Base-by-base conservation (phyloP, 2,797 vertebrate species). In the Martes flavigula region DNA sequence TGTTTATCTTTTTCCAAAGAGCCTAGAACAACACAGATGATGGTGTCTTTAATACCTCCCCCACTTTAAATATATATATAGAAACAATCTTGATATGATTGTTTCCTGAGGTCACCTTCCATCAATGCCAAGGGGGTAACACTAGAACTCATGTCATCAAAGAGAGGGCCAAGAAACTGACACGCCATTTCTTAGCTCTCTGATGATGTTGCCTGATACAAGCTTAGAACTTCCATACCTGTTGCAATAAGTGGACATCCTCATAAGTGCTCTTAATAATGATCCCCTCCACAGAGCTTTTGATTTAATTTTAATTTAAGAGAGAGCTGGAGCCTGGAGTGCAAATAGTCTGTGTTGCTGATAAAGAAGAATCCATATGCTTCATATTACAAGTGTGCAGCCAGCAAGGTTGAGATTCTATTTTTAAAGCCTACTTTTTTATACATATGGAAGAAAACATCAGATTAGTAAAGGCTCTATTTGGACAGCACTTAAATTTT, bases 401-500 rank as follows among this genome's bases (percentile, higher is more conserved):
- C 48, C 79, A 91, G 70, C 21, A 84, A 75, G 27, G 8, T 14
- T 66, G 60, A 58, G 23, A 56, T 43, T 90, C 58, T 82, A 30
- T 82, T 89, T 85, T 46, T n/a, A 94, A 81, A 35, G 40, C 23
- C 18, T 72, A 25, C 6, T 17, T 78, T 20, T 64, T 56, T 79
- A 43, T 38, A 56, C 46, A 78, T 35, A 30, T 38, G 48, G 30
- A 64, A 84, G 48, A 89, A 84, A 79, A 75, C 38, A 70, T 17
- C 73, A 70, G 13, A 10, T 68, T 88, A 75, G 11, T 91, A 81
- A 62, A 78, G 2, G 1, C 84, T 90, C 64, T 90, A 43, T 56
- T 62, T 82, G 51, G 23, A 92, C 25, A 88, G 77, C 66, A 68
- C 56, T 88, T 77, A 77, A 60, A 78, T 60, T 96, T 78, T 95